These are phyloP conservation scores for Furcula furcula DNA, from an alignment of 2,888 invertebrate species.

Conservation along the genomic window DNA sequence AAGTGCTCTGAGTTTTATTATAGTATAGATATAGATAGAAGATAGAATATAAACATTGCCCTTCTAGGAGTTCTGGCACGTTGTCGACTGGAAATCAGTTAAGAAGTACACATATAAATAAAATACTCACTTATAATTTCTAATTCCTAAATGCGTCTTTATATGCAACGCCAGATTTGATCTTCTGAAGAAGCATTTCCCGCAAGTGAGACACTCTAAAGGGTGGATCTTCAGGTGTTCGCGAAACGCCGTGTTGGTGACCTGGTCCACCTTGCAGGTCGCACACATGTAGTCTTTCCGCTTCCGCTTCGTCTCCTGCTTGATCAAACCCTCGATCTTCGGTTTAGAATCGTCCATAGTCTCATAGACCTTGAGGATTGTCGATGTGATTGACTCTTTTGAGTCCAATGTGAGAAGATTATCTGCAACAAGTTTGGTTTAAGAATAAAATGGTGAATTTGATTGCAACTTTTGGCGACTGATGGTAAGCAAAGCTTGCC, in stretches of 20 bases:
- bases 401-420: slow-evolving; percentile 53
- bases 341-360: slow-evolving; percentile 64
- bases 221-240: slow-evolving; percentile 90
- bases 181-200: slow-evolving; percentile 88
- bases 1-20: no score
- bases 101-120: no score
- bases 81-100: no score
- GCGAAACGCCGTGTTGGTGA: slow-evolving; percentile 85
- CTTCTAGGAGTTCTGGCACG: no score
- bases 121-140: slow-evolving; percentile 82
- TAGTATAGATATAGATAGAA: no score
- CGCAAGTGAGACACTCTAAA: slow-evolving; percentile 90
- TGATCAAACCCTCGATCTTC: slow-evolving; percentile 70
- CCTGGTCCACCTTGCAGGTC: slow-evolving; percentile 83
- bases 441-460: no score
- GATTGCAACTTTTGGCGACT: no score
- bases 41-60: no score
- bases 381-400: slow-evolving; percentile 52
- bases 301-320: slow-evolving; percentile 58
- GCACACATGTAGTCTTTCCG: slow-evolving; percentile 62
- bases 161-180: slow-evolving; percentile 89
- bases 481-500: no score
- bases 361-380: slow-evolving; percentile 59
- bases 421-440: slow-evolving; percentile 33
- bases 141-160: slow-evolving; percentile 90